Percentiles rank a stretch among this genome's conserved stretches.
Evolutionary conservation across 2,888 invertebrate species (phyloP).

Genomic region (Suillia variegata): DNA sequence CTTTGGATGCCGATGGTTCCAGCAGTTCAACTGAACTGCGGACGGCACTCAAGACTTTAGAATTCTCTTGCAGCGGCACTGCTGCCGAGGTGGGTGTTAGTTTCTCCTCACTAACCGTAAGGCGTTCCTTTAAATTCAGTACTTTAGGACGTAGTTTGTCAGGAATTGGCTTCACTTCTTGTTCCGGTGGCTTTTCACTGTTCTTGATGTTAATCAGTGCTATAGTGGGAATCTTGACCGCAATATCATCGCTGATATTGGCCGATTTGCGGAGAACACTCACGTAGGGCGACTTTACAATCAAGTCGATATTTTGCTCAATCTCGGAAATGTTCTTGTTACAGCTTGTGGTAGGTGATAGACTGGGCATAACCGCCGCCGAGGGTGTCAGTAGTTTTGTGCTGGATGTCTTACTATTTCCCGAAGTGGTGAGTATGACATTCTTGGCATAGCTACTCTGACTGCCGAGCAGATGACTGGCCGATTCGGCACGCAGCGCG

Average conservation of each 20-base stretch:
- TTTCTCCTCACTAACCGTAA: constrained; percentile 26
- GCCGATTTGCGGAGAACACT: constrained; percentile 53
- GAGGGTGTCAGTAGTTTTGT: constrained; percentile 29
- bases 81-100: constrained; percentile 28
- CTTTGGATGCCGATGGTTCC: constrained; percentile 13
- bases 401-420: constrained; percentile 25
- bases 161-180: constrained; percentile 10
- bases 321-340: constrained; percentile 51
- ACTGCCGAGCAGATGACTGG: constrained; percentile 31
- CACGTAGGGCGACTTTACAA: constrained; percentile 57
- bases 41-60: background rate
- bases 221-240: constrained; percentile 20
- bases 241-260: constrained; percentile 30
- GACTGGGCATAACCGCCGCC: constrained; percentile 24
- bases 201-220: constrained; percentile 20
- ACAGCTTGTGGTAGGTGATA: constrained; percentile 23
- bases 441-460: constrained; percentile 40
- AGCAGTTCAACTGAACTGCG: constrained; percentile 18
- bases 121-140: constrained; percentile 35
- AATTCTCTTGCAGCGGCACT: constrained; percentile 35
- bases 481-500: constrained; percentile 34
- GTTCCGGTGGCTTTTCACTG: background rate
- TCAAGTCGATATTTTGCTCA: constrained; percentile 57
- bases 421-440: constrained; percentile 38
- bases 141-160: constrained; percentile 39